Conservation (phyloP, 2,113 vertebrate genomes). For the Pogona vitticeps region DNA sequence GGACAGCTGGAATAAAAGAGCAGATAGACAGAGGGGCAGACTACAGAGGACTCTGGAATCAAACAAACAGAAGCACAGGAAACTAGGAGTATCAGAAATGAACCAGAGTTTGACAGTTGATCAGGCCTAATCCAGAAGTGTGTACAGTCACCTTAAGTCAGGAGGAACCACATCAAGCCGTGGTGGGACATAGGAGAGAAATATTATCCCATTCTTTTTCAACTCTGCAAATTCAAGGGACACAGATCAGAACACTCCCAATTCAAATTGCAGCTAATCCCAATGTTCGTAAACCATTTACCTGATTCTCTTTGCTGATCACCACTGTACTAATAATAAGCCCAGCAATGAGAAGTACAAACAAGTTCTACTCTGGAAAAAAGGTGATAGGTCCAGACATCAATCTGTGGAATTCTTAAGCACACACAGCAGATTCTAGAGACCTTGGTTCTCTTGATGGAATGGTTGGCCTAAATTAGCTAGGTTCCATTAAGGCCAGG, state of each 20-base stretch:
- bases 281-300: background rate
- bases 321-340: background rate
- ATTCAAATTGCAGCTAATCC: background rate
- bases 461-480: background rate
- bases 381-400: background rate
- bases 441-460: background rate
- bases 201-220: background rate
- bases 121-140: background rate
- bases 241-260: background rate
- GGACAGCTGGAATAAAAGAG: background rate
- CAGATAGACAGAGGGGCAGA: background rate
- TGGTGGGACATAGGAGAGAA: background rate
- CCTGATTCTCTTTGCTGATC: background rate
- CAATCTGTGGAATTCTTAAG: no score
- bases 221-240: background rate
- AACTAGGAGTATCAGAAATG: background rate
- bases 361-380: background rate
- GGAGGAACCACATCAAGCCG: background rate
- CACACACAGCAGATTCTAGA: no score
- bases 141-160: background rate
- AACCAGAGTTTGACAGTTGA: background rate
- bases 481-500: background rate
- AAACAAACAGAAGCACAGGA: background rate
- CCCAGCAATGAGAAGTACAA: background rate
- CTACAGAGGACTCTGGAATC: background rate